A percentile compares a stretch with the other conserved stretches of the same genome.
phyloP scores from a whole-genome alignment of 2,113 vertebrate genomes.

The Ctenomys sociabilis region DNA sequence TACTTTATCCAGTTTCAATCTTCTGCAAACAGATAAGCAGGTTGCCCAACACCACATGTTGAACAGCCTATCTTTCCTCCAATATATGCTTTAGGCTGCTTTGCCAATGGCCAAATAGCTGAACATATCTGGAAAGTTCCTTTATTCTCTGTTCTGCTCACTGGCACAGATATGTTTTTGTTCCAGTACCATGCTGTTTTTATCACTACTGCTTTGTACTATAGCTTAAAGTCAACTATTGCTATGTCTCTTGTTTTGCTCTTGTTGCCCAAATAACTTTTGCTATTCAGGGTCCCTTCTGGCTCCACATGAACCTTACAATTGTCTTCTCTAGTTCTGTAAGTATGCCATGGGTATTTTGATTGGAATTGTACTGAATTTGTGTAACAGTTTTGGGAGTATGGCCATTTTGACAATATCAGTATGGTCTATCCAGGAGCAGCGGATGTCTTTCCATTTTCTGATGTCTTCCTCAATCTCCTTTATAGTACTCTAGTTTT shows the following conservation, averaged over 20 bases:
- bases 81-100: neutral
- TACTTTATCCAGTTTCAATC: neutral
- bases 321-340: neutral
- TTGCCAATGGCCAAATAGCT: neutral
- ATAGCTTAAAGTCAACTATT: neutral
- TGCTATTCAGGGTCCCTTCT: neutral
- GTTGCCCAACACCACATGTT: neutral
- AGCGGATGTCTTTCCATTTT: neutral
- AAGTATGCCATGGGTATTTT: neutral
- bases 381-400: neutral
- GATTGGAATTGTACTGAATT: neutral
- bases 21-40: neutral
- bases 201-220: neutral
- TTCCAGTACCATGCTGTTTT: neutral
- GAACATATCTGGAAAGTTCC: neutral
- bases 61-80: neutral
- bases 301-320: neutral
- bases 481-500: neutral
- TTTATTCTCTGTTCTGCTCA: neutral
- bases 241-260: neutral
- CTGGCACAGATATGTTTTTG: neutral
- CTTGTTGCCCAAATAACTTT: neutral
- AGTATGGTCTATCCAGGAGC: neutral
- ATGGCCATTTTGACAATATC: neutral
- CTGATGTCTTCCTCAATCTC: neutral